phyloP scores from a whole-genome alignment of 2,113 vertebrate genomes.

The Engraulis encrasicolus region DNA sequence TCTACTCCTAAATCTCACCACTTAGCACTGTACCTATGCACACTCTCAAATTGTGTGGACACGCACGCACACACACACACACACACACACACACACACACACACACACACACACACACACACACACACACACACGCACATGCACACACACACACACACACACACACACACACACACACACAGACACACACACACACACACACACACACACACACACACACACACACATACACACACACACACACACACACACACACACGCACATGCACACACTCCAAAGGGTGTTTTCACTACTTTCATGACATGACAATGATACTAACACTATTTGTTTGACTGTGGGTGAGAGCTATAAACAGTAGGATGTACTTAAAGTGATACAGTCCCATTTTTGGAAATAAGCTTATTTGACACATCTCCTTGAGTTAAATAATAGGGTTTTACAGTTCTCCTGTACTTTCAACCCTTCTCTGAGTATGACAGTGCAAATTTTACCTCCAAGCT shows the following conservation, averaged over 20 bases:
- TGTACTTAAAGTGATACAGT: no score
- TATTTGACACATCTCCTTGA: no score
- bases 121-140: background rate
- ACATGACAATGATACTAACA: constrained; percentile 7
- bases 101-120: background rate
- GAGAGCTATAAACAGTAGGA: no score
- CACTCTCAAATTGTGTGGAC: no score
- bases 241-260: background rate
- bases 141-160: no score
- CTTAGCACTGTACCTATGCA: no score
- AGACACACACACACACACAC: background rate
- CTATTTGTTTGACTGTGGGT: background rate
- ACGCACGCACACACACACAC: background rate
- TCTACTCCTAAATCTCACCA: no score
- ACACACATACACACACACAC: background rate
- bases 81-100: background rate
- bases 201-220: background rate
- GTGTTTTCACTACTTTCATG: background rate
- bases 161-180: constrained; percentile 2
- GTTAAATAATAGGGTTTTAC: no score
- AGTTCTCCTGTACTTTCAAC: no score
- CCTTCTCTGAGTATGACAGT: no score
- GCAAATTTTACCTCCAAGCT: no score
- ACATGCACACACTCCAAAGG: background rate
- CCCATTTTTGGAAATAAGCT: no score